Percentiles rank a stretch among this genome's conserved stretches.
phyloP scores from a whole-genome alignment of 1,140 invertebrate species.

The Leptinotarsa lineolata region DNA sequence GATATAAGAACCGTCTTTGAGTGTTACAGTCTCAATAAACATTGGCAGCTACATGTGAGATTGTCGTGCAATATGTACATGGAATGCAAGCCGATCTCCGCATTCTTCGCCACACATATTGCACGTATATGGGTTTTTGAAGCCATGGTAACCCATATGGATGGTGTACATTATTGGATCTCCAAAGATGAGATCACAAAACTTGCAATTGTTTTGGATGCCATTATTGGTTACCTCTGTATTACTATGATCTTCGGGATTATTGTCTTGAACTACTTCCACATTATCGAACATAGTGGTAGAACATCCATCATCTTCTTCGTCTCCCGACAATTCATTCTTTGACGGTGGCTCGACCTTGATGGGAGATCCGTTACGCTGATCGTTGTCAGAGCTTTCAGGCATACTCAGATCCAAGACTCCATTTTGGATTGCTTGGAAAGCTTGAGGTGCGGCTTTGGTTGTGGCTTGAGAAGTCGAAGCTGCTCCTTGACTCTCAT shows the following conservation, averaged over 20 bases:
- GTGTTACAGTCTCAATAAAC: background rate
- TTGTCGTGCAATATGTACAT: constrained; percentile 84
- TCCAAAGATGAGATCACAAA: constrained; percentile 89
- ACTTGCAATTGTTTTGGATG: constrained; percentile 67
- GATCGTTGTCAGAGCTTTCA: constrained; percentile 55
- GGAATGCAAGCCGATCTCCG: constrained; percentile 84
- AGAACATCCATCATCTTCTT: constrained; percentile 45
- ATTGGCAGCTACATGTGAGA: constrained; percentile 64
- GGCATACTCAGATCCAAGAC: constrained; percentile 64
- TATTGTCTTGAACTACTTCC: constrained; percentile 37
- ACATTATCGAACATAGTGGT: constrained; percentile 46
- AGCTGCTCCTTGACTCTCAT: constrained; percentile 10
- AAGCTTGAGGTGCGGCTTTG: background rate
- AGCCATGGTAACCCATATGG: constrained; percentile 95
- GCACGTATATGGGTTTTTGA: constrained; percentile 88
- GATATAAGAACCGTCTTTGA: background rate
- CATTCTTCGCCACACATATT: constrained; percentile 89
- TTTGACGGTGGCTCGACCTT: constrained; percentile 61
- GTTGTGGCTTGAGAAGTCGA: background rate
- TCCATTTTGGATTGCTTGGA: constrained; percentile 40
- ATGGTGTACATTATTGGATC: constrained; percentile 90
- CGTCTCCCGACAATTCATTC: constrained; percentile 56
- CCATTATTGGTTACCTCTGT: background rate
- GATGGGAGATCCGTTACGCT: constrained; percentile 79
- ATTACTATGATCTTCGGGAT: constrained; percentile 31